Evolutionary conservation across 2,797 vertebrate genomes (phyloP), one percentile per base, ranked within the genome.

Genomic region (Linurgus olivaceus): DNA sequence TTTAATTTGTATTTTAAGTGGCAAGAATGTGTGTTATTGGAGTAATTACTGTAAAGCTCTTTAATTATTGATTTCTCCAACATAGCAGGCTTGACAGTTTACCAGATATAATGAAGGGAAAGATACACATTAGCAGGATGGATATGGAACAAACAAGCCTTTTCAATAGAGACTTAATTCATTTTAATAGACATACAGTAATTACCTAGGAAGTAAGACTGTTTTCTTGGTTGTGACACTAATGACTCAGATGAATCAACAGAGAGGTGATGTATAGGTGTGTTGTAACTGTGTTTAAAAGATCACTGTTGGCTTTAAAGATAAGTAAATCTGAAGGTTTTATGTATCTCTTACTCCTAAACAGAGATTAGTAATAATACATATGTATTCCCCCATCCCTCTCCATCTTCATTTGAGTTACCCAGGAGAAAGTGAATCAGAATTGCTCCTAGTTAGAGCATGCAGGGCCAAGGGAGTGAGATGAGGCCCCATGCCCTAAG

Each of bases 11-110:
- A 54, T 96, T 96, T 96, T 96, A 97, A 96, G 91, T 94, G 95
- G 85, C 74, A 95, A 92, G 96, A 97, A 96, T 96, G 78, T 96
- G 85, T 96, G 84, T 96, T 94, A 96, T 92, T 93, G 93, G 86
- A 97, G 95, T 96, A 97, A 98, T 98, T 97, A 97, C 95, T 88
- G 59, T 96, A 97, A 97, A 97, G 94, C 95, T 97, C 95, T 95
- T 97, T 98, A 98, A 98, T 98, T 98, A 98, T 97, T 97, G 97
- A 98, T 98, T 98, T 96, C 78, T 61, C 93, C 93, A 95, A 80
- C 86, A 90, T 96, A 95, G 92, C 25, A 5, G 47, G 57, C 68
- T 93, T 98, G 97, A 97, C 97, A 97, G 97, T 98, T 98, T 96
- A 88, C 80, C 87, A 96, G 93, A 93, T 97, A 94, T 91, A 97